Evolutionary conservation across 2,797 vertebrate species (phyloP).

Genomic region (Sandelia bainsii): DNA sequence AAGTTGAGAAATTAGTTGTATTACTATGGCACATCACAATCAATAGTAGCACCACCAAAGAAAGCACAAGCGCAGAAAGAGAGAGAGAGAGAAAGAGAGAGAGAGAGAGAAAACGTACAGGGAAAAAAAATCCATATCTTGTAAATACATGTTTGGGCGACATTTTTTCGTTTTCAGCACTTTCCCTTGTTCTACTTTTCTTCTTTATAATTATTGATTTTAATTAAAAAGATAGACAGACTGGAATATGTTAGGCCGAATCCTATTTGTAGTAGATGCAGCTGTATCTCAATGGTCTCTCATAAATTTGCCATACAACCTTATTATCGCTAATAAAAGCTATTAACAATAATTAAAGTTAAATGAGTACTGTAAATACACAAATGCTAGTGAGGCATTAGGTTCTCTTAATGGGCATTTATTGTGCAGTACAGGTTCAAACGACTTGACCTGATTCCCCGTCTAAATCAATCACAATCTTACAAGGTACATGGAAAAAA

Average conservation of each 20-base stretch:
- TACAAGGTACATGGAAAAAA: conserved; percentile 12
- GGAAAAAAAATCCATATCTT: conserved; percentile 85
- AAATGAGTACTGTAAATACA: conserved; percentile 8
- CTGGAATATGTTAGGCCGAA: conserved; percentile 52
- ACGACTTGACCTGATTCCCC: conserved; percentile 23
- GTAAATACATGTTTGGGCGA: conserved; percentile 84
- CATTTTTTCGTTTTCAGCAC: conserved; percentile 70
- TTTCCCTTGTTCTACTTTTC: conserved; percentile 70
- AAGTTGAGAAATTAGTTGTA: conserved; percentile 89
- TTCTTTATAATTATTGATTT: conserved; percentile 84
- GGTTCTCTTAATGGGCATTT: conserved; percentile 14
- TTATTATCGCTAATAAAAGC: neutral
- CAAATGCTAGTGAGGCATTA: conserved; percentile 2
- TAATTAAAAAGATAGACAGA: conserved; percentile 79
- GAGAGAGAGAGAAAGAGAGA: neutral
- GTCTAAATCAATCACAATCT: conserved; percentile 32
- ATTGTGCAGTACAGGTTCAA: conserved; percentile 16
- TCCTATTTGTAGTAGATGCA: conserved; percentile 49
- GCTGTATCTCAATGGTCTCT: conserved; percentile 32
- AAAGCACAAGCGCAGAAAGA: conserved; percentile 54
- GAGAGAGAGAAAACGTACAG: conserved; percentile 37
- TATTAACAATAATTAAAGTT: conserved; percentile 33
- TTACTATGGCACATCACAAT: conserved; percentile 82
- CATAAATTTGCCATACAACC: conserved; percentile 7
- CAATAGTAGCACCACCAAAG: conserved; percentile 78